Percentiles rank a stretch among this genome's conserved stretches.
Conservation (phyloP, 2,888 invertebrate species). For the Blastobasis lacticolella region DNA sequence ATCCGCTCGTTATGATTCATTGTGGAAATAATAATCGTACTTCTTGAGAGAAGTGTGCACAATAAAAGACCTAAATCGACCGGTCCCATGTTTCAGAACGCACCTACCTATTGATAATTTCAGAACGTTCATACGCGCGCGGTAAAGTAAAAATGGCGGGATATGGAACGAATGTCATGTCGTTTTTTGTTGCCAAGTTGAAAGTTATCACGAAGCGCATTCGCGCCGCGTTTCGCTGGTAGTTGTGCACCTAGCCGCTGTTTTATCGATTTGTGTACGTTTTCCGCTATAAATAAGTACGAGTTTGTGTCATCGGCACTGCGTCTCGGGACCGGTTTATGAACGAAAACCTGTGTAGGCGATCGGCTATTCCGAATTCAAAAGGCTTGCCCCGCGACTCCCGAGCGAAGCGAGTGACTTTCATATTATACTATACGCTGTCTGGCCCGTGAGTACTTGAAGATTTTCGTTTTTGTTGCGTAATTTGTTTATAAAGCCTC, state of each 20-base stretch:
- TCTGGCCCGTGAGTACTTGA: too few species aligned
- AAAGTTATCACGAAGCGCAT: conserved; percentile 23
- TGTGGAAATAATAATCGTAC: conserved; percentile 56
- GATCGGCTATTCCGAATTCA: conserved; percentile 43
- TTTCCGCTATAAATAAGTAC: conserved; percentile 66
- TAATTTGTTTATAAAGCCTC: conserved; percentile 33
- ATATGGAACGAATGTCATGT: conserved; percentile 17
- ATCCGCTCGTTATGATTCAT: conserved; percentile 63
- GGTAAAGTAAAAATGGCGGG: conserved; percentile 37
- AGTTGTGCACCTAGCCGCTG: conserved; percentile 33
- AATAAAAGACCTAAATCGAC: conserved; percentile 6
- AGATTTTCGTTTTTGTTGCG: conserved; percentile 34
- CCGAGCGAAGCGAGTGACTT: conserved; percentile 15
- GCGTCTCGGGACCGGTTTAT: conserved; percentile 53
- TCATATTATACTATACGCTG: not conserved
- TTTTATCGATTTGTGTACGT: conserved; percentile 69
- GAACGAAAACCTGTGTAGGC: conserved; percentile 52
- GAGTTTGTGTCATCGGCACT: conserved; percentile 59
- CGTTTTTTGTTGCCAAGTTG: conserved; percentile 23
- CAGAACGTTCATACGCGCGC: conserved; percentile 18
- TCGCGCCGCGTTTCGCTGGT: conserved; percentile 25
- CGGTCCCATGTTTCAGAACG: conserved; percentile 22
- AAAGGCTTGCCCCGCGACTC: conserved; percentile 9
- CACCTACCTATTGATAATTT: conserved; percentile 8
- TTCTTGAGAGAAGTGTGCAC: conserved; percentile 24